Base-by-base conservation (phyloP, 2,888 invertebrate species). In the Calameuta filiformis region DNA sequence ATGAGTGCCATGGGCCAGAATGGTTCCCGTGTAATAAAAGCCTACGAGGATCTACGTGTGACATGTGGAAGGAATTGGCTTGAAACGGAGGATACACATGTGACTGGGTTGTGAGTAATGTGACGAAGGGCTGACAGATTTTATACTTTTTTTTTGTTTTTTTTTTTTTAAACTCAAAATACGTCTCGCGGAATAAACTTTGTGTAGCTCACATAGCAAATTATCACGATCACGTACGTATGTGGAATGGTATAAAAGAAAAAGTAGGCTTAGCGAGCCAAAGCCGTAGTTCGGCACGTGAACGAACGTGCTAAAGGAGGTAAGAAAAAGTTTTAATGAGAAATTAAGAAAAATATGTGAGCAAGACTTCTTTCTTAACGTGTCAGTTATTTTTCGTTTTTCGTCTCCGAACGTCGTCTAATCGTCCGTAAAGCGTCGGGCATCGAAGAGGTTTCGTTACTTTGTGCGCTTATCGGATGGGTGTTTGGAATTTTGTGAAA, bases 1-100 rank as follows among this genome's bases (percentile, higher is more conserved):
- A 83, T 84, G 81, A 83, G 75, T 80, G 79, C 71, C 73, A 56
- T 71, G 56, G 56, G 56, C 56, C 56, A 56, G 23, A 56, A 56
- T 6, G 56, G 23, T 56, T 56, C 56, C 56, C 56, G 23, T 56
- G 56, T 56, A 56, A 56, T 56, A 56, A 56, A 56, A 56, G 56
- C 56, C 56, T 56, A 56, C 56, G 56, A 56, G 56, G 56, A 56
- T 23, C 56, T 56, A 56, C 56, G 56, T 56, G 56, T 56, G 56
- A 56, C 56, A 56, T 23, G 23, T 56, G 23, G 56, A 56, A 23
- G 56, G 56, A 56, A 56, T 56, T 56, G 0, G 56, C 56, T 56
- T 23, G 56, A 56, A 9, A 56, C 15, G 56, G 23, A 56, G 56
- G 56, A 56, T 56, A 23, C 6, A 56, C 56, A 23, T 23, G 56